phyloP scores from a whole-genome alignment of 2,113 vertebrate species.

The Nycticebus coucang region DNA sequence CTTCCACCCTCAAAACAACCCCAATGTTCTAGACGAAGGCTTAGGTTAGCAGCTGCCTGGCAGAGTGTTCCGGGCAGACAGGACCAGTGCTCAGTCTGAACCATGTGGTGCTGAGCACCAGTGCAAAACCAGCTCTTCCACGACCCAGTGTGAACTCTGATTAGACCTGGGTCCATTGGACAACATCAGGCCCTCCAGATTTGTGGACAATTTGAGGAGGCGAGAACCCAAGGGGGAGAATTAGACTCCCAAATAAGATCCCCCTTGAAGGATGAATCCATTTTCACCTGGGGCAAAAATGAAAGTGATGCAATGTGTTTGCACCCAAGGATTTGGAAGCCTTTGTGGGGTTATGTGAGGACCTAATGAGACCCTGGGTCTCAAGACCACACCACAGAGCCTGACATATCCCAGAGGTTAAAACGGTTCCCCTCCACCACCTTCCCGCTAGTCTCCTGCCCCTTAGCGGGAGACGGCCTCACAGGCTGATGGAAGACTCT shows the following conservation, averaged over 20 bases:
- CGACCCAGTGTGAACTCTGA: background rate
- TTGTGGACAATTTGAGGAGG: background rate
- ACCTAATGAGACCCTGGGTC: background rate
- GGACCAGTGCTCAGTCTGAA: background rate
- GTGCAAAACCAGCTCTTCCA: background rate
- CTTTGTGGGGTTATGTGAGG: background rate
- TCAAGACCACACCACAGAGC: background rate
- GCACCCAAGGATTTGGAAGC: background rate
- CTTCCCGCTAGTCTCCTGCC: background rate
- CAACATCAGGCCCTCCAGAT: background rate
- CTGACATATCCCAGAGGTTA: background rate
- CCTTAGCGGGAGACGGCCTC: background rate
- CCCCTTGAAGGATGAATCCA: background rate
- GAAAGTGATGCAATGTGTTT: background rate
- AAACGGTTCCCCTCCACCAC: background rate
- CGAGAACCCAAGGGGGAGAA: background rate
- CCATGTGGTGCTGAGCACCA: background rate
- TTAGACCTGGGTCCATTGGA: no score
- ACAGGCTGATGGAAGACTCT: background rate
- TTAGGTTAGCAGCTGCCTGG: background rate
- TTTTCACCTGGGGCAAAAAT: background rate
- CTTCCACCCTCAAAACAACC: background rate
- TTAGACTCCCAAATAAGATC: background rate
- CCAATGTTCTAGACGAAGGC: background rate
- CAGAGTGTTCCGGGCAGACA: background rate